Conservation (phyloP, 2,888 invertebrate species). For the Odontothrips loti region DNA sequence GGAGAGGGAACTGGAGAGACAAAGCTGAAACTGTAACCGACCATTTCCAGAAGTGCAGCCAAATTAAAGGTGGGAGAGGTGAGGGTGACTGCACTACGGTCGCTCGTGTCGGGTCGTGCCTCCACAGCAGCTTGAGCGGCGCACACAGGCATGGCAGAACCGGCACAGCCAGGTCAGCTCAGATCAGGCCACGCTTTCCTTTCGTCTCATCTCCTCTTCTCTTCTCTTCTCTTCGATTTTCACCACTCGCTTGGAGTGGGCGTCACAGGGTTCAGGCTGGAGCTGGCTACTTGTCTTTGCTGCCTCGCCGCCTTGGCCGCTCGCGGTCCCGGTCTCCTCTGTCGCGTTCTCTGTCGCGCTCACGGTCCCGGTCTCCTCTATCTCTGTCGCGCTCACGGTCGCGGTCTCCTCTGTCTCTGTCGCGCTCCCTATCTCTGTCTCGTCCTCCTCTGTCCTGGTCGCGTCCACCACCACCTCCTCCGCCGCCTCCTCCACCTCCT, state of each 20-base stretch:
- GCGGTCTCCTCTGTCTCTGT: slow-evolving; percentile 32
- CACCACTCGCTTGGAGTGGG: too few relatives aligned
- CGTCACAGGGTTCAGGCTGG: too few relatives aligned
- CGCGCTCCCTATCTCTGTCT: slow-evolving; percentile 36
- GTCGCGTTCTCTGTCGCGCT: slow-evolving; percentile 6
- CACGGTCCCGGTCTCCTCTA: neutral
- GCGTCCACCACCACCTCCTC: neutral
- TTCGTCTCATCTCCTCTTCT: neutral
- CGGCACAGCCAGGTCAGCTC: too few relatives aligned
- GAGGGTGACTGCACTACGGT: neutral
- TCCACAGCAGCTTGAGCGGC: too few relatives aligned
- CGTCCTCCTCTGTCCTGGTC: slow-evolving; percentile 34
- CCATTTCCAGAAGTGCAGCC: slow-evolving; percentile 14
- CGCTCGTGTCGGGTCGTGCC: neutral
- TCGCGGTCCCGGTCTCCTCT: neutral
- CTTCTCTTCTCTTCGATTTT: too few relatives aligned
- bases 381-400: slow-evolving; percentile 28
- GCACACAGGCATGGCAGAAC: too few relatives aligned
- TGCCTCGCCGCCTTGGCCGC: neutral
- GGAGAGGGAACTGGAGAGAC: neutral
- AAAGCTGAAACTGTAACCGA: slow-evolving; percentile 2
- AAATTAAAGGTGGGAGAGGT: neutral
- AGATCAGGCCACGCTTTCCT: neutral
- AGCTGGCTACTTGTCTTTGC: slow-evolving; percentile 22
- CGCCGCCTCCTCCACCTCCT: slow-evolving; percentile 35